Conservation (phyloP, 2,888 invertebrate genomes). For the Drosophila leonis region DNA sequence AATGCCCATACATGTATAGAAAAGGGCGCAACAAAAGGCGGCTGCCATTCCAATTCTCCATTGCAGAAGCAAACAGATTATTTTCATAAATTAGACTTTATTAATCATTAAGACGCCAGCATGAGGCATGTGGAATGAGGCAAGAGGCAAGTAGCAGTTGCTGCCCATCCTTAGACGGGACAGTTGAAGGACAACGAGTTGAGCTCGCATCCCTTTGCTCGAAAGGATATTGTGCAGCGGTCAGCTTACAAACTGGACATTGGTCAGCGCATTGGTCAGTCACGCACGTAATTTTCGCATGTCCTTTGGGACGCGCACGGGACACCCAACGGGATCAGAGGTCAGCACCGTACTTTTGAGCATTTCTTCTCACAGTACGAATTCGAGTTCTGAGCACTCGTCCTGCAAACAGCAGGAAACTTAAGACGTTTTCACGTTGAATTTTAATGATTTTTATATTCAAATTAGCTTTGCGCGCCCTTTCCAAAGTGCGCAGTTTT, state of each 20-base stretch:
- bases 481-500: slow-evolving; percentile 39
- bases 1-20: neutral
- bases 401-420: slow-evolving; percentile 68
- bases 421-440: slow-evolving; percentile 78
- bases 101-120: slow-evolving; percentile 83
- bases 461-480: slow-evolving; percentile 74
- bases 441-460: slow-evolving; percentile 82
- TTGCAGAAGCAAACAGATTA: slow-evolving; percentile 76
- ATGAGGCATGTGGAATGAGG: slow-evolving; percentile 29
- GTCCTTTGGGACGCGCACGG: slow-evolving; percentile 44
- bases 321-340: slow-evolving; percentile 78
- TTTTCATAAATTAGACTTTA: slow-evolving; percentile 84
- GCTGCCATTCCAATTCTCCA: slow-evolving; percentile 47
- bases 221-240: slow-evolving; percentile 65
- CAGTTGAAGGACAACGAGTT: slow-evolving; percentile 79
- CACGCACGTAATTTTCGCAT: slow-evolving; percentile 78
- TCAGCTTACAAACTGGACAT: slow-evolving; percentile 74
- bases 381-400: slow-evolving; percentile 14
- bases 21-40: slow-evolving; percentile 35
- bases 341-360: slow-evolving; percentile 83
- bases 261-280: slow-evolving; percentile 84
- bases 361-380: slow-evolving; percentile 82
- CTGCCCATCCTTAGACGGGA: slow-evolving; percentile 48
- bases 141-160: slow-evolving; percentile 14
- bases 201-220: slow-evolving; percentile 47